Evolutionary conservation across 2,888 invertebrate species (phyloP).

Genomic region (Caenorhabditis macrosperma): DNA sequence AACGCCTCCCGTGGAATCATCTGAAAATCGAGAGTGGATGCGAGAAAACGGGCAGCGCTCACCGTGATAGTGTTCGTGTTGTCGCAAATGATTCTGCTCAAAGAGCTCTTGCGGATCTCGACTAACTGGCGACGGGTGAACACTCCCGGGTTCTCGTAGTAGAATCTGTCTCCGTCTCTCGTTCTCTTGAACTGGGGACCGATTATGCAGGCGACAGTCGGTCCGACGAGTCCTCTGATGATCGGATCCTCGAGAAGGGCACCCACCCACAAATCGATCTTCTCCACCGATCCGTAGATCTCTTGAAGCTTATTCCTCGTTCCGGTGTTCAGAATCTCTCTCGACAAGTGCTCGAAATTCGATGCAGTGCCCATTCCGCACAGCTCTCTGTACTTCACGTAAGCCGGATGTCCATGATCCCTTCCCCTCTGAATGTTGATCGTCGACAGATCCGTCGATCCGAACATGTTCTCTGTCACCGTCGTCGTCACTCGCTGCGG

Average conservation of each 20-base stretch:
- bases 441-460: conserved; percentile 88
- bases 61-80: conserved; percentile 86
- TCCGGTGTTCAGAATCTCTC: conserved; percentile 74
- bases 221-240: conserved; percentile 82
- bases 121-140: conserved; percentile 84
- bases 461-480: conserved; percentile 90
- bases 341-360: conserved; percentile 84
- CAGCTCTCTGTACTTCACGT: conserved; percentile 89
- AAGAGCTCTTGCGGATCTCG: conserved; percentile 89
- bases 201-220: conserved; percentile 82
- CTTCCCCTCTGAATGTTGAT: conserved; percentile 94
- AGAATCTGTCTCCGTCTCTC: conserved; percentile 83
- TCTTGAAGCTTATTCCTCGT: conserved; percentile 72
- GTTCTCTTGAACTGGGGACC: conserved; percentile 82
- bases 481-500: conserved; percentile 91
- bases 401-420: conserved; percentile 91
- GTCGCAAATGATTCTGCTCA: conserved; percentile 91
- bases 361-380: conserved; percentile 88
- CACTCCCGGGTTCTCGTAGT: conserved; percentile 82
- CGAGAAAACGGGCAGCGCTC: background rate
- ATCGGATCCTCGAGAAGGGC: conserved; percentile 82
- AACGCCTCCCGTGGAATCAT: conserved; percentile 78
- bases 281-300: conserved; percentile 71
- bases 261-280: conserved; percentile 83
- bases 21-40: conserved; percentile 48